A percentile compares a stretch with the other conserved stretches of the same genome.
Conservation (phyloP, 2,113 vertebrate species). For the Phylloscopus trochilus region DNA sequence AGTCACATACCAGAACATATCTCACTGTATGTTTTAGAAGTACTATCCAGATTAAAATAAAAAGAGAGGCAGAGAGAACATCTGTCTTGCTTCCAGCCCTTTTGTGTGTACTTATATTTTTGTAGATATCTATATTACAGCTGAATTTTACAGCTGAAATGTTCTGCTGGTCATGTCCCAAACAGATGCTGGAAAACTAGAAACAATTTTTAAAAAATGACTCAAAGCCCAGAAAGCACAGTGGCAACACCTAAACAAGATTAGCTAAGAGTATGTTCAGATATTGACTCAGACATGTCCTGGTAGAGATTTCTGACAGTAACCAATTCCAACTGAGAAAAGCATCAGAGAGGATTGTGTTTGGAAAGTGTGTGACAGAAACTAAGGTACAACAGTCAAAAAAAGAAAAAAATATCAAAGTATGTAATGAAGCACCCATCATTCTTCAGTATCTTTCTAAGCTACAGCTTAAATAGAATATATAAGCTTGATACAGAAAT, state of each 20-base stretch:
- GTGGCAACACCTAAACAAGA: slow-evolving; percentile 1
- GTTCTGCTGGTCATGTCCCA: not conserved
- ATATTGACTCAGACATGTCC: not conserved
- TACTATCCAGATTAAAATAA: not conserved
- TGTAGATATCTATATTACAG: not conserved
- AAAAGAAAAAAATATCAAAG: not conserved
- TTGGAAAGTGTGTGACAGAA: not conserved
- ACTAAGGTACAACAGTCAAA: not conserved
- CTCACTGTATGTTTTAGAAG: not conserved
- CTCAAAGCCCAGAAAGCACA: slow-evolving; percentile 1
- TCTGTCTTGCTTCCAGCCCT: not conserved
- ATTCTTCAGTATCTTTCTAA: not conserved
- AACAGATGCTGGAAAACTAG: not conserved
- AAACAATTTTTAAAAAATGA: not conserved
- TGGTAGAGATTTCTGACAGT: not conserved
- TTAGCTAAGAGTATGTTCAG: not conserved
- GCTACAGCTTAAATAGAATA: not conserved
- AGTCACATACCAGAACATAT: not conserved
- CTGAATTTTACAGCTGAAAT: not conserved
- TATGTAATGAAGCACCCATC: not conserved
- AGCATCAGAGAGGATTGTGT: not conserved
- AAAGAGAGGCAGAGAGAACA: not conserved
- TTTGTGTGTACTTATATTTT: not conserved
- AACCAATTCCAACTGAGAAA: not conserved
- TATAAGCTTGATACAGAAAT: not conserved